These are phyloP conservation scores for Pristionchus mayeri DNA, from an alignment of 2,888 invertebrate genomes.

Conservation along the genomic window DNA sequence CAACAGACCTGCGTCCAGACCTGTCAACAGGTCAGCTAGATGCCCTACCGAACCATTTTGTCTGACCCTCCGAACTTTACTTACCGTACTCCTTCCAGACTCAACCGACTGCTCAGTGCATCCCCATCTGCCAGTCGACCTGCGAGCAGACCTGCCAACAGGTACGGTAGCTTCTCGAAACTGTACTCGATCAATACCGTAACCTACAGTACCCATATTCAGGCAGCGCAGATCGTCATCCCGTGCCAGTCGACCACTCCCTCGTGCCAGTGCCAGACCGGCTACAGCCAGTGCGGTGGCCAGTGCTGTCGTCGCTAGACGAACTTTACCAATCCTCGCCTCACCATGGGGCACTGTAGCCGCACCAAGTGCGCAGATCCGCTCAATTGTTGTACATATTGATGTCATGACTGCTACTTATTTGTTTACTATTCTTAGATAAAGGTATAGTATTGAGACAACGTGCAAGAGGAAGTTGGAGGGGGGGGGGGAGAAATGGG, in stretches of 20 bases:
- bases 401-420: constrained; percentile 16
- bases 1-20: constrained; percentile 66
- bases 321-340: constrained; percentile 36
- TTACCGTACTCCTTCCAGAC: constrained; percentile 37
- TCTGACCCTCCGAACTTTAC: background rate
- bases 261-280: constrained; percentile 61
- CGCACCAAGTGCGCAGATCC: constrained; percentile 15
- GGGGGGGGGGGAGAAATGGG: too few species aligned
- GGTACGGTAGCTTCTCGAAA: constrained; percentile 40
- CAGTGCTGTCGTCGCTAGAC: constrained; percentile 64
- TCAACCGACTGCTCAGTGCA: constrained; percentile 61
- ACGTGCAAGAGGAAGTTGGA: background rate
- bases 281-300: constrained; percentile 66
- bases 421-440: background rate
- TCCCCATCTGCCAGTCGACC: constrained; percentile 64
- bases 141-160: constrained; percentile 68
- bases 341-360: background rate
- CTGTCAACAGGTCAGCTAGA: constrained; percentile 58
- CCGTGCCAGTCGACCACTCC: constrained; percentile 57
- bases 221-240: constrained; percentile 50
- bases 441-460: background rate
- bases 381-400: constrained; percentile 46
- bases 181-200: background rate
- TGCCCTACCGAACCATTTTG: background rate
- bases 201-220: background rate